Base-by-base conservation (phyloP, 2,888 invertebrate genomes). In the Mesochorus sp. region DNA sequence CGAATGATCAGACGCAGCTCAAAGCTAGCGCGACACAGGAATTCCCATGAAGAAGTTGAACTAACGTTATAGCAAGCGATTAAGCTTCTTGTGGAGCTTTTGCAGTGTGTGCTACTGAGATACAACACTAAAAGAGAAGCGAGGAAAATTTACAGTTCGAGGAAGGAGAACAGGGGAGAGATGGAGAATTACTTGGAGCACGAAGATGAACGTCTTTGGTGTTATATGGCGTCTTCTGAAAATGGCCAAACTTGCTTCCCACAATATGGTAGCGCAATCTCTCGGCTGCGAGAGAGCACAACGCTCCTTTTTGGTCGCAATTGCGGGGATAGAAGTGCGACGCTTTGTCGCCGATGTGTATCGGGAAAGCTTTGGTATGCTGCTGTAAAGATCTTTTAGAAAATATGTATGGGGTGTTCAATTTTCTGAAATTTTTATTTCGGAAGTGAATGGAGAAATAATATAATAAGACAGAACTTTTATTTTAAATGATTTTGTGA, bases 1-100 rank as follows among this genome's bases (percentile, higher is more conserved):
- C 42, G 67, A 73, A 73, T 57, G 72, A 73, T 77, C 77, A 68
- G 77, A 72, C 67, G 14, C 24, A n/a, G 1, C n/a, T 17, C n/a
- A n/a, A n/a, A 14, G 28, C 12, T 19, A n/a, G 17, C 26, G 21
- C 12, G 51, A 19, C 28, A n/a, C 28, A 12, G 66, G 51, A 49
- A 57, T 59, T 59, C 28, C 12, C 64, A 37, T 44, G 76, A 72
- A 72, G 62, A 62, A 77, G 72, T 77, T 67, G 47, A 62, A 77
- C 68, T 62, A 77, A 72, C 42, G 55, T 28, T n/a, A n/a, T 24
- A 55, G 62, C 72, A 26, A 39, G 67, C 67, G 76, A 67, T 72
- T 67, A 72, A 76, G 67, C 37, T 66, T 26, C 37, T 26, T 24
- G 3, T 21, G 24, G 42, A 42, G n/a, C 28, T 37, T 12, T 39